Base-by-base conservation (phyloP, 2,888 invertebrate genomes). In the Aricia artaxerxes region DNA sequence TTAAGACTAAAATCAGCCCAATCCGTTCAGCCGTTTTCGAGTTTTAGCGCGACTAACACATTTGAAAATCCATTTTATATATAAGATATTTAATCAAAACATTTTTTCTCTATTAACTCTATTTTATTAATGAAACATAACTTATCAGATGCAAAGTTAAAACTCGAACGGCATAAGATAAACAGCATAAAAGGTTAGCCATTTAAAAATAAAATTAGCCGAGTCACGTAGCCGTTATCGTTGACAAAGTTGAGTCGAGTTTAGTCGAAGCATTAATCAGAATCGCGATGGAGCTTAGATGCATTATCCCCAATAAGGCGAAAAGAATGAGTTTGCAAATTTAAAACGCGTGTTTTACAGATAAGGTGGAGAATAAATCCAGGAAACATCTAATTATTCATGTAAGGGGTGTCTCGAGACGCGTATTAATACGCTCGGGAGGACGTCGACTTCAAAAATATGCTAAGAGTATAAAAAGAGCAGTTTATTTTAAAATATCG, bases 301-400 rank as follows among this genome's bases (percentile, higher is more conserved):
- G 90, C 93, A 94, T 94, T 93, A 93, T 93, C 92, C 93, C 87
- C 92, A 92, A 93, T 94, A 93, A 93, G 91, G 92, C 89, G 89
- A 84, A 90, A 93, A 92, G 91, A 93, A 94, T 94, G 93, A 94
- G 88, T 93, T 92, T 88, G 92, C 92, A 89, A 92, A 92, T 93
- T 92, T 92, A 89, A 92, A 92, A 90, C 91, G 90, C 93, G 92
- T 94, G 94, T 94, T 91, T 87, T 88, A 88, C 86, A 89, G 94
- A 94, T 94, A 93, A 92, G 89, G 86, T 82, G 86, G 84, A 83
- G 87, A 88, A 90, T 90, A 90, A 93, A 92, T 91, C 89, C 88
- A 84, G 87, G 88, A 91, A 92, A 92, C 92, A 93, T 90, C 92
- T 93, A 94, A 94, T 94, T 94, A 94, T 94, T 94, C 94, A 93